phyloP scores from a whole-genome alignment of 2,797 vertebrate species.

The Chromobotia macracanthus region DNA sequence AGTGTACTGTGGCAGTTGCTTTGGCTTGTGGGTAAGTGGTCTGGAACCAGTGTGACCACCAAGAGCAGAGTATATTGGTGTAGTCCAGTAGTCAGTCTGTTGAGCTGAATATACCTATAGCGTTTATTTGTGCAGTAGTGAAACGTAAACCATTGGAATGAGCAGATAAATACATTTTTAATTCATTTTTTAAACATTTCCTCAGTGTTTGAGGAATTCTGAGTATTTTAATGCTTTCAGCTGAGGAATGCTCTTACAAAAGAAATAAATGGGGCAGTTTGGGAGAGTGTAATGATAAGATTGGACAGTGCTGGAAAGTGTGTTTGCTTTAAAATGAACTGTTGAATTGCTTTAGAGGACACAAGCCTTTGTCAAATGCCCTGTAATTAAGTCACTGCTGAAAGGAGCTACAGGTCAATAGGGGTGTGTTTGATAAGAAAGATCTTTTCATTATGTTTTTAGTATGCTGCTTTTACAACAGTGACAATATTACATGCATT shows the following conservation, averaged over 20 bases:
- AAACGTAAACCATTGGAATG: constrained; percentile 9
- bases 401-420: constrained; percentile 62
- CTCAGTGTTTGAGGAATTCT: background rate
- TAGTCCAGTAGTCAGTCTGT: background rate
- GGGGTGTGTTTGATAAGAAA: background rate
- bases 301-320: background rate
- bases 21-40: constrained; percentile 36
- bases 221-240: constrained; percentile 10
- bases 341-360: constrained; percentile 61
- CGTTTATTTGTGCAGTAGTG: constrained; percentile 20
- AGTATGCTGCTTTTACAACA: too few relatives aligned
- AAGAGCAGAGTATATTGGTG: constrained; percentile 15
- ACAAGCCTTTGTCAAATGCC: constrained; percentile 73
- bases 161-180: constrained; percentile 15
- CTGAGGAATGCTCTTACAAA: background rate
- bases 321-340: constrained; percentile 27
- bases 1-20: constrained; percentile 25
- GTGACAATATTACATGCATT: too few relatives aligned
- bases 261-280: background rate
- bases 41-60: constrained; percentile 38
- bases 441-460: too few relatives aligned
- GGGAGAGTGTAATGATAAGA: background rate
- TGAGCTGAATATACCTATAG: constrained; percentile 29
- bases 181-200: too few relatives aligned
- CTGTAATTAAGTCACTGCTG: constrained; percentile 68